Percentiles rank a stretch among this genome's conserved stretches.
These are phyloP conservation scores for Timema podura DNA, from an alignment of 2,888 invertebrate genomes.

Conservation along the genomic window DNA sequence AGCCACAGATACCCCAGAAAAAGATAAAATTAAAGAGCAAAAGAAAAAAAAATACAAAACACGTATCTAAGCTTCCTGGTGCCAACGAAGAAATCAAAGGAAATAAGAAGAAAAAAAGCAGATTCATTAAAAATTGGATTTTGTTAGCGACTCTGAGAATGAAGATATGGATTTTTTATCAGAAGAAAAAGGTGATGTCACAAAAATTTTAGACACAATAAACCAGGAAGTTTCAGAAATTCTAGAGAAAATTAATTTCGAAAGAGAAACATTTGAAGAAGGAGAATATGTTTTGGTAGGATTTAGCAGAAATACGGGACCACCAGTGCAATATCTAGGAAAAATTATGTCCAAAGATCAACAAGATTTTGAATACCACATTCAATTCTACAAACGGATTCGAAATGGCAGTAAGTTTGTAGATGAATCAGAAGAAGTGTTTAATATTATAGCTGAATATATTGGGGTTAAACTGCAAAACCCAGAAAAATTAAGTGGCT, in stretches of 20 bases:
- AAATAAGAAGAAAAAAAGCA: conserved; percentile 1
- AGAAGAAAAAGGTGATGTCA: not conserved
- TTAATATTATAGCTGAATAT: not conserved
- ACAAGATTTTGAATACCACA: conserved; percentile 20
- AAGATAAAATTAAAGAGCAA: not conserved
- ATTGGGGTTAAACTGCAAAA: not conserved
- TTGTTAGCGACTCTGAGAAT: conserved; percentile 7
- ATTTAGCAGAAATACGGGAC: not conserved
- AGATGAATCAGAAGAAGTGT: no score
- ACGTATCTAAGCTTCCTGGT: no score
- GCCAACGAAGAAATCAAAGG: not conserved
- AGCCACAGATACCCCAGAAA: conserved; percentile 13
- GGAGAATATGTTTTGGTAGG: conserved; percentile 3
- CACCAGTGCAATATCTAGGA: conserved; percentile 12
- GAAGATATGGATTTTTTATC: not conserved
- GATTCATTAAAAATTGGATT: conserved; percentile 1
- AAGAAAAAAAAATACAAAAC: no score
- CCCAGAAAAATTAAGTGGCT: no score
- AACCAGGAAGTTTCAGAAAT: not conserved
- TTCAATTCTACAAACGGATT: conserved; percentile 14
- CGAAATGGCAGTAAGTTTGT: no score
- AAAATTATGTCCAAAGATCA: conserved; percentile 14
- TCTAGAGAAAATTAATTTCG: conserved; percentile 12
- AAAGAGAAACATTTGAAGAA: conserved; percentile 13
- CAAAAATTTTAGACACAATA: not conserved